These are phyloP conservation scores for Platysteira castanea DNA, from an alignment of 2,113 vertebrate genomes.

Conservation along the genomic window DNA sequence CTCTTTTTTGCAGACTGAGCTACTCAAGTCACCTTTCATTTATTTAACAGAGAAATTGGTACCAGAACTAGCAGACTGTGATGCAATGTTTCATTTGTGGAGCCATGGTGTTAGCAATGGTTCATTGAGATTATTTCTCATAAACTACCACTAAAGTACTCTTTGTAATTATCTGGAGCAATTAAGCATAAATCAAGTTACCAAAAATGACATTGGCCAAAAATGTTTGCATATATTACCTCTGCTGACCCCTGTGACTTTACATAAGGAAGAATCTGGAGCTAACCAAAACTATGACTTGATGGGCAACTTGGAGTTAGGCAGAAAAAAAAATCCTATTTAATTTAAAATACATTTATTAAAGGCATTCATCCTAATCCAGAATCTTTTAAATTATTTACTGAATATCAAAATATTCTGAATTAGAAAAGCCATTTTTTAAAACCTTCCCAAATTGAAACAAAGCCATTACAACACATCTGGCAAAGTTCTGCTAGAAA, in stretches of 20 bases:
- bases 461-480: background rate
- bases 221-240: background rate
- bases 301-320: background rate
- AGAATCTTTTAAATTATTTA: background rate
- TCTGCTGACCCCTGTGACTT: background rate
- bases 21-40: background rate
- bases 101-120: background rate
- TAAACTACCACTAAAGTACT: background rate
- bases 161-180: background rate
- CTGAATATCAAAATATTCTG: background rate
- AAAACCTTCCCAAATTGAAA: background rate
- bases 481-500: background rate
- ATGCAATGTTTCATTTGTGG: background rate
- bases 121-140: background rate
- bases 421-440: background rate
- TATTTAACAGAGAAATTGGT: background rate
- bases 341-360: background rate
- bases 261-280: background rate
- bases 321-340: background rate
- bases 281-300: background rate
- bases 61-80: background rate
- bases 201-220: background rate
- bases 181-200: constrained; percentile 16
- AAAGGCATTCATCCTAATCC: background rate
- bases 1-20: background rate